A percentile compares a stretch with the other conserved stretches of the same genome.
These are phyloP conservation scores for Sarcophaga peregrina DNA, from an alignment of 1,140 invertebrate genomes.

Conservation along the genomic window DNA sequence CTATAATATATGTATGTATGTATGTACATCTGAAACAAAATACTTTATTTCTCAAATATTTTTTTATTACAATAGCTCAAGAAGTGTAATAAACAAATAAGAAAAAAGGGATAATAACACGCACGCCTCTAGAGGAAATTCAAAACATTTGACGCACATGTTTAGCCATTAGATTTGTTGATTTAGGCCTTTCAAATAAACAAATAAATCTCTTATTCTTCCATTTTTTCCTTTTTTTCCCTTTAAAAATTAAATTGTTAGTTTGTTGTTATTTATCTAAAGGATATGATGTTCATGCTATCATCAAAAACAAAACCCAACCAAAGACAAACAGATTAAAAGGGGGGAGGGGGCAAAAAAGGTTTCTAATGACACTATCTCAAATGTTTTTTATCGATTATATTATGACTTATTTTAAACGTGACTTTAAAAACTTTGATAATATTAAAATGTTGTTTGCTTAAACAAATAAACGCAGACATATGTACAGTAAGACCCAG, in stretches of 20 bases:
- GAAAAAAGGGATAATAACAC: not conserved
- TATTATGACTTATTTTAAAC: slow-evolving; percentile 32
- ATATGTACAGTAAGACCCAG: too few relatives aligned
- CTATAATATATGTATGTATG: too few relatives aligned
- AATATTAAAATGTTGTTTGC: slow-evolving; percentile 27
- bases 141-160: not conserved
- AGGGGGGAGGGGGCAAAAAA: not conserved
- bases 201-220: not conserved
- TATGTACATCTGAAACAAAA: too few relatives aligned
- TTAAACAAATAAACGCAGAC: not conserved
- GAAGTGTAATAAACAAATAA: too few relatives aligned
- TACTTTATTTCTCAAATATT: too few relatives aligned
- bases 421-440: slow-evolving; percentile 1
- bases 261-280: not conserved
- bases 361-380: too few relatives aligned
- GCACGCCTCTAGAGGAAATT: not conserved
- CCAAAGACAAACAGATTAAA: not conserved
- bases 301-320: not conserved
- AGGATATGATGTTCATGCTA: not conserved
- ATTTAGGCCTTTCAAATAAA: not conserved
- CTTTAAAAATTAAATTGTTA: not conserved
- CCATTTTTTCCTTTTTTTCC: not conserved
- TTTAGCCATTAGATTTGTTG: not conserved
- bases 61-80: too few relatives aligned
- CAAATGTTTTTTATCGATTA: not conserved